A percentile compares a stretch with the other conserved stretches of the same genome.
phyloP scores from a whole-genome alignment of 2,888 invertebrate genomes.

The Andricus quercusramuli region DNA sequence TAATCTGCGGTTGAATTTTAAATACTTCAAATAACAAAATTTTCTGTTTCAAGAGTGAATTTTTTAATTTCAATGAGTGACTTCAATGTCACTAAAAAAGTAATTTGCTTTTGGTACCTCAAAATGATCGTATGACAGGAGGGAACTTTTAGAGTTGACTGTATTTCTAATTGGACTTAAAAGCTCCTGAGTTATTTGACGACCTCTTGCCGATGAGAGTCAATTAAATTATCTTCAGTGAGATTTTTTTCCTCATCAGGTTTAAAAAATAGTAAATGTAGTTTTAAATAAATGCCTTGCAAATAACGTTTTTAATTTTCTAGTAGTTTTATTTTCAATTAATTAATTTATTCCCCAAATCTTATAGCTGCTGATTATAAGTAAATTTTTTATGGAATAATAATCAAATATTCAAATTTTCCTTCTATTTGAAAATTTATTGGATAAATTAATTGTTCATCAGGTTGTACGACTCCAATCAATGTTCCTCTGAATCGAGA shows the following conservation, averaged over 20 bases:
- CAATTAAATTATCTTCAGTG: background rate
- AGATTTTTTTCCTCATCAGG: background rate
- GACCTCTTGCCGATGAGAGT: background rate
- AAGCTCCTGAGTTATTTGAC: background rate
- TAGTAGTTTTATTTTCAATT: background rate
- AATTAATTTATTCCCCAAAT: background rate
- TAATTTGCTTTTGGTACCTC: background rate
- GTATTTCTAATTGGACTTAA: background rate
- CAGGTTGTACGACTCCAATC: slow-evolving; percentile 21
- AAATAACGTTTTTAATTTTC: background rate
- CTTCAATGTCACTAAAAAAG: background rate
- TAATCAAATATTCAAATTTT: no score
- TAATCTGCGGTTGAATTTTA: no score
- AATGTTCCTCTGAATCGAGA: slow-evolving; percentile 30
- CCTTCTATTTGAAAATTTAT: background rate
- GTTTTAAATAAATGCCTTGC: background rate
- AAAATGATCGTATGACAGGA: background rate
- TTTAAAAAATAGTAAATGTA: background rate
- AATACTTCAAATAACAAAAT: no score
- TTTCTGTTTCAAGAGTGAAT: no score
- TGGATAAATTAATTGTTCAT: background rate
- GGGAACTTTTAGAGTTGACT: background rate
- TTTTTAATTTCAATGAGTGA: no score
- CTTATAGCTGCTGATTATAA: background rate
- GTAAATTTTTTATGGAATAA: no score